Evolutionary conservation across 2,797 vertebrate species (phyloP), one percentile per base, ranked within the genome.

Genomic region (Oophaga sylvatica): DNA sequence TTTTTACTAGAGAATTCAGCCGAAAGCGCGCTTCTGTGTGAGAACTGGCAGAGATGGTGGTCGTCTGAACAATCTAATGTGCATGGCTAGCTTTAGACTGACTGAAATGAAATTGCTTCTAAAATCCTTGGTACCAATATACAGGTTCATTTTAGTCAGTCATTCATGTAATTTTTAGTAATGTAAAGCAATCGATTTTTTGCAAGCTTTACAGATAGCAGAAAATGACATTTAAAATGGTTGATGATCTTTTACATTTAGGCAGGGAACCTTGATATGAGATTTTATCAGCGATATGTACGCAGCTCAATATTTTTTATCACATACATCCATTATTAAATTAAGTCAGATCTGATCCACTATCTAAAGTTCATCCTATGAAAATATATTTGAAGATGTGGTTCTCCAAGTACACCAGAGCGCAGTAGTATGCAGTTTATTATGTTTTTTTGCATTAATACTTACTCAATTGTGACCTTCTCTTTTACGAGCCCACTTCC

Each of bases 401-500:
- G 29, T n/a, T 77, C 22, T 13, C 19, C 31, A 53, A 9, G 48
- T 53, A 41, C 5, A 41, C 35, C 35, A 4, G 35, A 4, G 35
- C 35, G 35, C 35, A 41, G 3, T 29, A 26, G 29, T 31, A 15
- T 68, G 67, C 41, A 22, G 9, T 73, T 45, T 48, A 45, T 19
- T 26, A 57, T 56, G 0, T 6, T 41, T 2, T 31, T 19, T 17
- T 20, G 10, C 20, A 80, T 41, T 6, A 53, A 62, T 7, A 91
- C 95, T 94, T 83, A 96, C 95, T 92, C 67, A 0, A 95, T 91
- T 87, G 84, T 87, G 84, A 95, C 92, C 77, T 84, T 90, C 80
- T 91, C 93, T 57, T 26, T 91, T 75, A 95, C 90, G 86, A 96
- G 90, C 84, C 93, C 95, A 0, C 92, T 93, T 53, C 95, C 95